phyloP scores from a whole-genome alignment of 1,140 invertebrate species.

The Drosophila subpulchrella region DNA sequence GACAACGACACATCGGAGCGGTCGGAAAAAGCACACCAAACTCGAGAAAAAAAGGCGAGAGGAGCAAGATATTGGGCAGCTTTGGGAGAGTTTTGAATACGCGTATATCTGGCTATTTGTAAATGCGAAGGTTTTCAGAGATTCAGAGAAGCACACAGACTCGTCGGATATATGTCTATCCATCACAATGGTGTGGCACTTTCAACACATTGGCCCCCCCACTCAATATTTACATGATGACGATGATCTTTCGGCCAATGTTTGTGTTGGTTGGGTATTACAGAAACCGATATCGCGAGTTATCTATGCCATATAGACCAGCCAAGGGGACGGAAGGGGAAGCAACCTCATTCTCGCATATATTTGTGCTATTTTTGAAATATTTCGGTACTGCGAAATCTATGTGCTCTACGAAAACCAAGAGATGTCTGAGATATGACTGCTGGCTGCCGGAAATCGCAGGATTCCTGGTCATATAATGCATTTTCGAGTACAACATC shows the following conservation, averaged over 20 bases:
- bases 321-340: background rate
- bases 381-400: slow-evolving; percentile 57
- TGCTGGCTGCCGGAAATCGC: slow-evolving; percentile 28
- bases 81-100: slow-evolving; percentile 42
- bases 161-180: slow-evolving; percentile 1
- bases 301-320: slow-evolving; percentile 31
- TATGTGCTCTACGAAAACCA: slow-evolving; percentile 10
- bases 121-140: slow-evolving; percentile 70
- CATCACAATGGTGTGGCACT: slow-evolving; percentile 29
- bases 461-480: slow-evolving; percentile 33
- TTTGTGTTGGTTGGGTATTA: slow-evolving; percentile 26
- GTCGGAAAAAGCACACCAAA: slow-evolving; percentile 33
- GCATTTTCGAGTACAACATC: slow-evolving; percentile 20
- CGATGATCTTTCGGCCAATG: slow-evolving; percentile 33
- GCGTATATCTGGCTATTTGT: slow-evolving; percentile 68
- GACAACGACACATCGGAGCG: slow-evolving; percentile 40
- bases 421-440: slow-evolving; percentile 11
- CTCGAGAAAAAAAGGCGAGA: slow-evolving; percentile 34
- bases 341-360: slow-evolving; percentile 41
- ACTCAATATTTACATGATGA: slow-evolving; percentile 49
- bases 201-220: slow-evolving; percentile 26
- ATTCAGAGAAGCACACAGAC: slow-evolving; percentile 19
- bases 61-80: slow-evolving; percentile 21
- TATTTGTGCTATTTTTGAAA: slow-evolving; percentile 76
- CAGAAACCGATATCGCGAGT: slow-evolving; percentile 48